Evolutionary conservation across 2,888 invertebrate genomes (phyloP), one percentile per base, ranked within the genome.

Genomic region (Pinctada fucata): DNA sequence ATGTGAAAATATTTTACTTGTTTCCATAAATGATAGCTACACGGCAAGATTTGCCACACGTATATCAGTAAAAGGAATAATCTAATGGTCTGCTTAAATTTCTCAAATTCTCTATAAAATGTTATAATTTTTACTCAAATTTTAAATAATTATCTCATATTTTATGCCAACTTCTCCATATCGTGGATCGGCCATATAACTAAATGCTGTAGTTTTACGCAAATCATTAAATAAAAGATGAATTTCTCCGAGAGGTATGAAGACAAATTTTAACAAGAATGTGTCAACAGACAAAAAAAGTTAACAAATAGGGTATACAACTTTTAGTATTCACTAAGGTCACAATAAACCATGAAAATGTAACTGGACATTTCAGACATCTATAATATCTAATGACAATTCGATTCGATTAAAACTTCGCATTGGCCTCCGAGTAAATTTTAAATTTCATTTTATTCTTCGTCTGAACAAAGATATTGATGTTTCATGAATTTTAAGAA

Each of bases 281-380:
- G 52, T 51, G 4, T 71, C 71, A 71, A 71, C 71, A 71, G 71
- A 70, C n/a, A 71, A 71, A 52, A 71, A 71, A 51, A 71, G 52
- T 10, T 10, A 52, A 52, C 51, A 52, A 50, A 49, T 48, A 70
- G 31, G n/a, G 67, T 67, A 58, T 58, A 58, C 58, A 58, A 31
- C 31, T 31, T 58, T 10, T 58, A 58, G 13, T 58, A 58, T 58
- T 10, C 13, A 58, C 13, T 10, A 58, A 58, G 58, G 58, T 13
- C 58, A 58, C 31, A 31, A 31, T 31, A 31, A 31, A 31, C 31
- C 31, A 31, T 31, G 31, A 31, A 31, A 31, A 31, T 31, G 31
- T 31, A 31, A 31, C 31, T 31, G 31, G 31, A 31, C 31, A 31
- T 31, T 31, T 31, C 31, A 31, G 31, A 31, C 31, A 31, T 31